A percentile compares a stretch with the other conserved stretches of the same genome.
Evolutionary conservation across 2,113 vertebrate genomes (phyloP).

Genomic region (Glaucidium brasilianum): DNA sequence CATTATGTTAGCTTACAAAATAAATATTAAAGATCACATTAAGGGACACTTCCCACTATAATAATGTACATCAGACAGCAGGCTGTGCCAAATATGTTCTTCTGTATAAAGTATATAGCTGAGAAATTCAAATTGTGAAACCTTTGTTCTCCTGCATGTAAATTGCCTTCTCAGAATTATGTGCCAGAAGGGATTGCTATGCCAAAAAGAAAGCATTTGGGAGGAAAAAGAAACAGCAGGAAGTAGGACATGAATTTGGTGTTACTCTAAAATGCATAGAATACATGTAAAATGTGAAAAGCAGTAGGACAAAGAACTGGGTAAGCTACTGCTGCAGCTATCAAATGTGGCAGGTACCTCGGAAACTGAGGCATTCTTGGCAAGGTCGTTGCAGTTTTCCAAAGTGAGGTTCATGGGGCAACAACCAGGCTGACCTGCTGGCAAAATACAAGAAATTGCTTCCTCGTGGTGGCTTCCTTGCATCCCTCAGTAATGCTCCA

Average conservation of each 20-base stretch:
- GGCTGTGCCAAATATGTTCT: constrained; percentile 4
- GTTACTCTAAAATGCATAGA: background rate
- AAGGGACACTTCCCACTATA: constrained; percentile 7
- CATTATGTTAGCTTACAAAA: constrained; percentile 17
- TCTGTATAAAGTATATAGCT: background rate
- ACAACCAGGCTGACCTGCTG: background rate
- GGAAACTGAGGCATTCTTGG: background rate
- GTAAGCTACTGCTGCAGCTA: background rate
- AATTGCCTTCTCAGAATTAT: background rate
- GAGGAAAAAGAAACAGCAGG: background rate
- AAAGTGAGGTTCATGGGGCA: background rate
- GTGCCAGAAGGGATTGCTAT: background rate
- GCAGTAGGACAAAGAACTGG: background rate
- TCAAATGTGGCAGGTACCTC: background rate
- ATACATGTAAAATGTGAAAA: background rate
- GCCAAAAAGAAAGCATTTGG: background rate
- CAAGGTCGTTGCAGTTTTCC: background rate
- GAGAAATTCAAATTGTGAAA: constrained; percentile 1
- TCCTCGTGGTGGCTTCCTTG: background rate
- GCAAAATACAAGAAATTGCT: background rate
- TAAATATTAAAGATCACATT: constrained; percentile 32
- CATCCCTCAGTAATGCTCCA: background rate
- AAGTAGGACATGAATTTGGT: background rate
- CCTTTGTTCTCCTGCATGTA: constrained; percentile 6
- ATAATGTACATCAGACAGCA: background rate